Evolutionary conservation across 2,888 invertebrate species (phyloP).

Genomic region (Penaeus monodon): DNA sequence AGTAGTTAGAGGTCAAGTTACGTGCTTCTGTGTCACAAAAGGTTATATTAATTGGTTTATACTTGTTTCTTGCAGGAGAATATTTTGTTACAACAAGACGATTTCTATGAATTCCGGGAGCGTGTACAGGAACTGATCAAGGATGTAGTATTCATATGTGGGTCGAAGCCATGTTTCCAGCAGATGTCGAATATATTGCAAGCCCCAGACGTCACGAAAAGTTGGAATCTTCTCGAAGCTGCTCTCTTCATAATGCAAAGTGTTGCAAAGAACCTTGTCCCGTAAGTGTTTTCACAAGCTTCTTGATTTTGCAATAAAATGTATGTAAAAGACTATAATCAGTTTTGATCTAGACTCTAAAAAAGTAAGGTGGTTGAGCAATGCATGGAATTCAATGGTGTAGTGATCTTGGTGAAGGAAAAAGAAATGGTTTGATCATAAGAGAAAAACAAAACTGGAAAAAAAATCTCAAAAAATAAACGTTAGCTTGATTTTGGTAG

Average conservation of each 20-base stretch:
- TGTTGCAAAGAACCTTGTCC: constrained; percentile 92
- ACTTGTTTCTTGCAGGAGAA: constrained; percentile 74
- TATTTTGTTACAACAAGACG: constrained; percentile 85
- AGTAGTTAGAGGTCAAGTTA: no score
- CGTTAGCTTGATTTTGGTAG: no score
- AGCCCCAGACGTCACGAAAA: constrained; percentile 75
- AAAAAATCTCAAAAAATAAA: no score
- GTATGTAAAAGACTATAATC: no score
- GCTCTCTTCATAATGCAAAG: constrained; percentile 95
- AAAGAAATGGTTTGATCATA: no score
- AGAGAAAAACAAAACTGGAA: no score
- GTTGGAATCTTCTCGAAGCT: constrained; percentile 93
- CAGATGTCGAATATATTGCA: constrained; percentile 89
- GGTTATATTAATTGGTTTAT: no score
- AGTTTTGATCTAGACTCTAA: neutral
- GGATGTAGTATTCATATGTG: constrained; percentile 96
- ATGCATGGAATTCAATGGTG: no score
- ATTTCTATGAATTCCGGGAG: constrained; percentile 86
- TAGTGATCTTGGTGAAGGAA: no score
- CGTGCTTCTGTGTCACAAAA: no score
- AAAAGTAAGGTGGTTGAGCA: no score
- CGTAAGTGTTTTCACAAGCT: constrained; percentile 77
- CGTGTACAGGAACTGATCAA: constrained; percentile 94
- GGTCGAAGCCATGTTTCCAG: constrained; percentile 89
- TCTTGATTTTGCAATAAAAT: no score